A percentile compares a stretch with the other conserved stretches of the same genome.
Evolutionary conservation across 2,888 invertebrate genomes (phyloP).

Genomic region (Chouioia cunea): DNA sequence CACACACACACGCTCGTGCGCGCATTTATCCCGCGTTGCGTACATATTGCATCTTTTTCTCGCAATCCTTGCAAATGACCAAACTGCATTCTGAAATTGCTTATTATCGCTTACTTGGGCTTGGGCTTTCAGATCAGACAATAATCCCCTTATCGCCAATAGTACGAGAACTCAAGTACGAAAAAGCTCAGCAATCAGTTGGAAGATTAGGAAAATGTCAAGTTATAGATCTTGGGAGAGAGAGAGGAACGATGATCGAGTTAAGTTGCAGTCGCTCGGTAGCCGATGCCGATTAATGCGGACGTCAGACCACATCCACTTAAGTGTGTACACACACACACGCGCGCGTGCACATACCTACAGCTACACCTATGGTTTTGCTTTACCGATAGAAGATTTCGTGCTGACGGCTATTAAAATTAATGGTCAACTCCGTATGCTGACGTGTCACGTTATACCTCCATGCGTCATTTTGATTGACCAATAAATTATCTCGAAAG

Average conservation of each 20-base stretch:
- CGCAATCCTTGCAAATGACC: slow-evolving; percentile 66
- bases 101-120: slow-evolving; percentile 44
- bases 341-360: no score
- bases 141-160: no score
- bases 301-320: slow-evolving; percentile 30
- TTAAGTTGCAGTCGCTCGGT: slow-evolving; percentile 47
- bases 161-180: no score
- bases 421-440: slow-evolving; percentile 65
- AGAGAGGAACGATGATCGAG: neutral
- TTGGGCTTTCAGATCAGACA: no score
- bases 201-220: neutral
- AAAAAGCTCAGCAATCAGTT: no score
- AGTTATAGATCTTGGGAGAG: neutral
- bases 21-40: no score
- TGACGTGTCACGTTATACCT: slow-evolving; percentile 68
- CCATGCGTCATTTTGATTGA: slow-evolving; percentile 68
- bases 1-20: no score
- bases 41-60: slow-evolving; percentile 58
- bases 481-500: slow-evolving; percentile 64
- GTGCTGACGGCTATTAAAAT: slow-evolving; percentile 65
- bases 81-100: slow-evolving; percentile 56
- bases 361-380: no score
- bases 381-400: slow-evolving; percentile 57
- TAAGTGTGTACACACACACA: no score
- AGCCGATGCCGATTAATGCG: slow-evolving; percentile 51